These are phyloP conservation scores for Peromyscus leucopus DNA, from an alignment of 2,113 vertebrate genomes.

Conservation along the genomic window DNA sequence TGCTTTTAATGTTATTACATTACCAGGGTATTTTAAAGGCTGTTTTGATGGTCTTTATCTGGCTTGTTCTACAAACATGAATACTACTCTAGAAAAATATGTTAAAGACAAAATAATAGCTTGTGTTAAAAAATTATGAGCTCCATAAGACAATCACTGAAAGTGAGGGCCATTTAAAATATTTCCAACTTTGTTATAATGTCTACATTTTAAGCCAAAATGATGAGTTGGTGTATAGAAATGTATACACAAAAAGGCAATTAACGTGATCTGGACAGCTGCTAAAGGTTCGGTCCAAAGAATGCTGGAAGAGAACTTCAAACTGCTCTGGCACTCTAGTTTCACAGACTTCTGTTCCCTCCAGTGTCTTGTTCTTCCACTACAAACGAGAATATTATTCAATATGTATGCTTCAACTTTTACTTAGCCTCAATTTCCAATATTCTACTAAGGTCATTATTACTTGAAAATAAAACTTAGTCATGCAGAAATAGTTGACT, in stretches of 20 bases:
- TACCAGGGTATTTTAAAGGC: constrained; percentile 12
- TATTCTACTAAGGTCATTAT: constrained; percentile 19
- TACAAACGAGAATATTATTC: constrained; percentile 50
- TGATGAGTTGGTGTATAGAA: constrained; percentile 38
- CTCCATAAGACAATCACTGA: constrained; percentile 38
- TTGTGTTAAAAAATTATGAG: constrained; percentile 54
- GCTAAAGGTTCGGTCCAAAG: constrained; percentile 62
- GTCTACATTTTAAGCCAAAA: constrained; percentile 54
- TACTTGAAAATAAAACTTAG: constrained; percentile 59
- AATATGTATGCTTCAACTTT: constrained; percentile 17
- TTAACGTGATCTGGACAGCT: constrained; percentile 38
- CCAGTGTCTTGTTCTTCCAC: constrained; percentile 37
- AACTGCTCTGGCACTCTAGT: constrained; percentile 7
- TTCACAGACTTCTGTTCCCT: not conserved
- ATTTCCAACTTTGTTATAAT: constrained; percentile 49
- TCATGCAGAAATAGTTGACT: constrained; percentile 42
- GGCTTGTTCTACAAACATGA: constrained; percentile 45
- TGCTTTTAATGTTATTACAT: not conserved
- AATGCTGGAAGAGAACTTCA: not conserved
- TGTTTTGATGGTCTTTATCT: not conserved
- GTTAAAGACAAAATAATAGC: constrained; percentile 68
- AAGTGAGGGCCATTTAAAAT: constrained; percentile 60
- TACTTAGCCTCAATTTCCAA: constrained; percentile 42
- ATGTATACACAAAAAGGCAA: constrained; percentile 65
- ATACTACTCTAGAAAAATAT: constrained; percentile 57